A percentile compares a stretch with the other conserved stretches of the same genome.
phyloP scores from a whole-genome alignment of 1,140 invertebrate species.

The Harlomillsia oculata region DNA sequence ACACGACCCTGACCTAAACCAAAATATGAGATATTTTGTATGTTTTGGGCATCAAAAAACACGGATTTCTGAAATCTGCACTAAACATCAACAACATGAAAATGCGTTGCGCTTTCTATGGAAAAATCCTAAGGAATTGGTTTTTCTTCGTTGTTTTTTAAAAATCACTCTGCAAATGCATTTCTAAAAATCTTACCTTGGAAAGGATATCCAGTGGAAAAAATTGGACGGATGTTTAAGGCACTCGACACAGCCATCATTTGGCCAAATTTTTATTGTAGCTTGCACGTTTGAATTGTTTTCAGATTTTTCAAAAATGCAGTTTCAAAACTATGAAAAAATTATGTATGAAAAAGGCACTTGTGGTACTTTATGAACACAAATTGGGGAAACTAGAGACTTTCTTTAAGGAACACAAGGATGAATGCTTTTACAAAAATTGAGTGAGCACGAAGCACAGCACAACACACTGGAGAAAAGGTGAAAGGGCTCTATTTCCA shows the following conservation, averaged over 20 bases:
- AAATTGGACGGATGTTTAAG: conserved; percentile 38
- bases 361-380: too few species aligned
- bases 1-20: conserved; percentile 43
- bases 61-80: not conserved
- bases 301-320: not conserved
- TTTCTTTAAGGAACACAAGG: too few species aligned
- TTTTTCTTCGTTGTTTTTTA: too few species aligned
- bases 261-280: not conserved
- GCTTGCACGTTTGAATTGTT: not conserved
- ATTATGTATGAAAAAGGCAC: too few species aligned
- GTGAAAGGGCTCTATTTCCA: not conserved
- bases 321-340: not conserved
- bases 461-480: not conserved
- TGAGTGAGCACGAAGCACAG: too few species aligned
- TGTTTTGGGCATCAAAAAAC: not conserved
- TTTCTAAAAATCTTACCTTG: conserved; percentile 34
- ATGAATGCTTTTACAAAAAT: too few species aligned
- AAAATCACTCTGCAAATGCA: not conserved
- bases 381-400: too few species aligned
- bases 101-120: too few species aligned
- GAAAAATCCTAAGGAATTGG: too few species aligned
- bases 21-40: conserved; percentile 4
- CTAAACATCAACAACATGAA: too few species aligned
- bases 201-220: conserved; percentile 39
- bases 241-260: conserved; percentile 37